Conservation (phyloP, 2,113 vertebrate species). For the Salvelinus namaycush region DNA sequence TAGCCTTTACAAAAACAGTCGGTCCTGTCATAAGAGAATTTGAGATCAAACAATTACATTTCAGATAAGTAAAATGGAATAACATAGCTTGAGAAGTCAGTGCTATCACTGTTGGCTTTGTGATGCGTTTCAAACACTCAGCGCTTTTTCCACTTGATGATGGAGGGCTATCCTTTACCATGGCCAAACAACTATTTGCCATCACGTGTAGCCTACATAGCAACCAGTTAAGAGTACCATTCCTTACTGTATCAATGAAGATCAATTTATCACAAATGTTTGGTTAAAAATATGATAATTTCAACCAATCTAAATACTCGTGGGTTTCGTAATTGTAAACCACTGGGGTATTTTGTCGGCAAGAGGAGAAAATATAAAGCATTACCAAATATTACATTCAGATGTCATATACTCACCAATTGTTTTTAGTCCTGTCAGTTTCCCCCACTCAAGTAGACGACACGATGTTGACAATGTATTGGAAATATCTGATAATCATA, state of each 20-base stretch:
- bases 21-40: not conserved
- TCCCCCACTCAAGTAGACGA: constrained; percentile 54
- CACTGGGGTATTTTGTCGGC: not conserved
- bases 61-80: constrained; percentile 2
- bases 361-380: not conserved
- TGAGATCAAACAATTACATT: constrained; percentile 1
- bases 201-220: not conserved
- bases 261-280: constrained; percentile 44
- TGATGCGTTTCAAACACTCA: constrained; percentile 29
- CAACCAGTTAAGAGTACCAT: not conserved
- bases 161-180: constrained; percentile 18
- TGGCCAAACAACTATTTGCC: constrained; percentile 34
- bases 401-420: constrained; percentile 58
- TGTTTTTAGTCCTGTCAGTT: constrained; percentile 65
- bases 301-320: not conserved
- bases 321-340: constrained; percentile 17
- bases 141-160: constrained; percentile 15
- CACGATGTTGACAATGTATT: constrained; percentile 44
- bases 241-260: not conserved
- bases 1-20: too few relatives aligned
- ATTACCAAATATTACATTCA: not conserved
- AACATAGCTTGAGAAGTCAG: constrained; percentile 24
- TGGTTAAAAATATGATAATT: constrained; percentile 36
- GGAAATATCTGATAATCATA: constrained; percentile 67
- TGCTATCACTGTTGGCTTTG: constrained; percentile 32